Base-by-base conservation (phyloP, 2,888 invertebrate genomes). In the Aporophyla nigra region DNA sequence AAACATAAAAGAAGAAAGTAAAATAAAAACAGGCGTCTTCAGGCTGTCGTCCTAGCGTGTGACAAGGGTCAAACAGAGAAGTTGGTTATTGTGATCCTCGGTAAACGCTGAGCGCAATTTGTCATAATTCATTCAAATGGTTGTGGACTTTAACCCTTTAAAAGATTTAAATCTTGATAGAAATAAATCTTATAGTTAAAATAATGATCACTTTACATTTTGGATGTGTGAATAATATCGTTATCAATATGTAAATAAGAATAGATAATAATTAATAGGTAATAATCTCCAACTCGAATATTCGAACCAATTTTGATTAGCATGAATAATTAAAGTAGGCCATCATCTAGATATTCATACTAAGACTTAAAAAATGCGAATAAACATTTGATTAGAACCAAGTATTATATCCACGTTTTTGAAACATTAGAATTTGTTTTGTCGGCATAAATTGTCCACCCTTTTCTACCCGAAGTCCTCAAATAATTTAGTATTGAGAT, bases 1-100 rank as follows among this genome's bases (percentile, higher is more conserved):
- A 58, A 74, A 61, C 19, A 58, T 54, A n/a, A 61, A 54, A 54
- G 53, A 40, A 58, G 53, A 61, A 82, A 63, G 53, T 61, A 58
- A 68, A 56, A 53, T 62, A 70, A 62, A 76, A 85, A 54, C 27
- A 58, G 53, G n/a, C 56, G 65, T 71, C 65, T 68, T 68, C 12
- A 80, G 33, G 27, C 68, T 71, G 74, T 71, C 85, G 27, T 14
- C 65, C 56, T 27, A 53, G 21, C 19, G n/a, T 46, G 61, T 82
- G 82, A 83, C 71, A 66, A 82, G 82, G 83, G 82, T 85, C 82
- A 66, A 82, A 77, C n/a, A 74, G 77, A 82, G 73, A 74, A 85
- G 59, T 85, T 76, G 67, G 72, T 73, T 76, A 74, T 71, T 74
- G 82, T 74, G 73, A 82, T 71, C 68, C 65, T 83, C 53, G 27